Conservation (phyloP, 2,113 vertebrate species). For the cat (Felis catus) region F.catus_Fca126_mat1.0 CM031413.1:69695001-69695500, state of each 20-base stretch:
- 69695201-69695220: neutral
- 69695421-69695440: neutral
- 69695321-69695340: neutral
- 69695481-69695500: neutral
- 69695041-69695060: neutral
- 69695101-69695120: no score
- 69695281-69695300: rapidly evolving
- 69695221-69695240: neutral
- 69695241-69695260: neutral
- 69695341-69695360: neutral
- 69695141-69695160: neutral
- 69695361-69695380: rapidly evolving
- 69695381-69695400: neutral
- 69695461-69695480: neutral
- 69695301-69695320: neutral
- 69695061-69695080: neutral
- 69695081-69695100: neutral
- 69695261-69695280: rapidly evolving
- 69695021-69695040: neutral
- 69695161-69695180: neutral
- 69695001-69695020: neutral
- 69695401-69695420: neutral
- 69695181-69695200: neutral
- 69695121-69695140: no score
- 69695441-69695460: neutral